Percentiles rank a stretch among this genome's conserved stretches.
Evolutionary conservation across 2,113 vertebrate genomes (phyloP).

Genomic region (Leptosomus discolor): DNA sequence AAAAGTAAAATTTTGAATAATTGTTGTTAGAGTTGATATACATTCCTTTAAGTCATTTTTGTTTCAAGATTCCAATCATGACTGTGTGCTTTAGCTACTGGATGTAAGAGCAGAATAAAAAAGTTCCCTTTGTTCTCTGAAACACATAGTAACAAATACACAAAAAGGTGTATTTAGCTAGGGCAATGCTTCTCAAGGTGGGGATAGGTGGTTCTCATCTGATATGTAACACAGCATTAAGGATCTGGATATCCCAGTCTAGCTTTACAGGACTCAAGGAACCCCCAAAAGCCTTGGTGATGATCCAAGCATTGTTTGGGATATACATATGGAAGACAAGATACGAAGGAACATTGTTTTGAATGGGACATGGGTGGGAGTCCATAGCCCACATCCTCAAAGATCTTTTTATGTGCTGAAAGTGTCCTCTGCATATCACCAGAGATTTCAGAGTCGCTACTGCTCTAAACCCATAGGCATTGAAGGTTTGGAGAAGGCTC

Average conservation of each 20-base stretch:
- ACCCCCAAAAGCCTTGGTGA: neutral
- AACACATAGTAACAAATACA: neutral
- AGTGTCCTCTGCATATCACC: neutral
- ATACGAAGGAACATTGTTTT: neutral
- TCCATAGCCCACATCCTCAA: neutral
- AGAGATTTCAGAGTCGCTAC: neutral
- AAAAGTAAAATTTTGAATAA: slow-evolving; percentile 44
- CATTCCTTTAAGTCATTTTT: slow-evolving; percentile 4
- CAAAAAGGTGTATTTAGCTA: neutral
- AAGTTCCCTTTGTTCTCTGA: neutral
- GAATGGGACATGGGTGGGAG: neutral
- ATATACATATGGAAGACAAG: neutral
- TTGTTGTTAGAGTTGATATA: neutral
- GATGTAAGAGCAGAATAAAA: neutral
- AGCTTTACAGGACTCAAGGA: neutral
- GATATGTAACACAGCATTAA: neutral
- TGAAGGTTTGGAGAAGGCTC: neutral
- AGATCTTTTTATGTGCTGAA: neutral
- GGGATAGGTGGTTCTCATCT: neutral
- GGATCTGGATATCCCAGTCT: neutral
- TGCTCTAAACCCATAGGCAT: neutral
- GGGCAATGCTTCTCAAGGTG: neutral
- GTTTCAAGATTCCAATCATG: neutral
- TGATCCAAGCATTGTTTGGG: neutral
- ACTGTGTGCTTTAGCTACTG: neutral